Conservation (phyloP, 2,113 vertebrate species). For the Sinocyclocheilus grahami region DNA sequence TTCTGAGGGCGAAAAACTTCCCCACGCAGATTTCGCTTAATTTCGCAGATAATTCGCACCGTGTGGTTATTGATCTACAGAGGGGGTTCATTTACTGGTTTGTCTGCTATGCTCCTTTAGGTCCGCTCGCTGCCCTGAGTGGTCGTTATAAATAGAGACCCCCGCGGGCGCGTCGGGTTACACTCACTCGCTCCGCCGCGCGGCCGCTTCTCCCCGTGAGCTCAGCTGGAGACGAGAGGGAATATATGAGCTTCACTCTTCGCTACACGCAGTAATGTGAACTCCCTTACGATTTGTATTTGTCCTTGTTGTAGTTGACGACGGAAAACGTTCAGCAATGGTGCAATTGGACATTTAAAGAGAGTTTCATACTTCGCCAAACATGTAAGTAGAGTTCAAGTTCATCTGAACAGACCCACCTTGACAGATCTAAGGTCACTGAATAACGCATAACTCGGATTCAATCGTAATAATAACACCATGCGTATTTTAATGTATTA, state of each 20-base stretch:
- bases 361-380: slow-evolving; percentile 2
- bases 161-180: not conserved
- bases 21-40: too few relatives aligned
- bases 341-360: not conserved
- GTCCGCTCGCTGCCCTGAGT: slow-evolving; percentile 6
- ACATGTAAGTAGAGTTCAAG: slow-evolving; percentile 22
- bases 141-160: slow-evolving; percentile 21
- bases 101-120: not conserved
- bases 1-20: too few relatives aligned
- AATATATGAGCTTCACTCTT: not conserved
- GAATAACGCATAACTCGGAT: not conserved
- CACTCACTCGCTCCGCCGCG: too few relatives aligned
- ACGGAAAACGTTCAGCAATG: not conserved
- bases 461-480: not conserved
- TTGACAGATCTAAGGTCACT: slow-evolving; percentile 17
- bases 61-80: not conserved
- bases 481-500: not conserved
- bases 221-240: not conserved
- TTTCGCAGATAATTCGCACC: not conserved
- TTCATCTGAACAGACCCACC: slow-evolving; percentile 4
- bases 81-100: not conserved
- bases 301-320: slow-evolving; percentile 2
- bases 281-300: not conserved
- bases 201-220: not conserved
- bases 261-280: slow-evolving; percentile 9